These are phyloP conservation scores for Rallus limicola DNA, from an alignment of 2,113 vertebrate species.

Conservation along the genomic window DNA sequence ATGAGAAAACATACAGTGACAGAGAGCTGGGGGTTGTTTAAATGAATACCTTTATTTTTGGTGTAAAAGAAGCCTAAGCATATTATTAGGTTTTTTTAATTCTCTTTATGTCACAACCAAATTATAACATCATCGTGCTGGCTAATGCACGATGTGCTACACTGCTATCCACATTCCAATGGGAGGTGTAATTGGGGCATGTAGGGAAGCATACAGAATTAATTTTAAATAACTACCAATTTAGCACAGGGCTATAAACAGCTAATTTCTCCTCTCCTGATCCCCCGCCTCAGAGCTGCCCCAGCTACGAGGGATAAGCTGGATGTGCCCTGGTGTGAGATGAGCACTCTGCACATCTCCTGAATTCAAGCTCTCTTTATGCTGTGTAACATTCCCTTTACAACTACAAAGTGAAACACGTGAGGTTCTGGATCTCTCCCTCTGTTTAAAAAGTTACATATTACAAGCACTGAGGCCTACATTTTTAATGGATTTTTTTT, in stretches of 20 bases:
- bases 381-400: neutral
- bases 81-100: neutral
- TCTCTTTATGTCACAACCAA: neutral
- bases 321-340: neutral
- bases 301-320: neutral
- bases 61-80: neutral
- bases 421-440: neutral
- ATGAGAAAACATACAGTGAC: neutral
- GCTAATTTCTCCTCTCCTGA: neutral
- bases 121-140: neutral
- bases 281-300: neutral
- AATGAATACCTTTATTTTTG: neutral
- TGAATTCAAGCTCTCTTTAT: neutral
- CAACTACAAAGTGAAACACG: neutral
- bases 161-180: neutral
- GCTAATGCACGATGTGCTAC: fast-evolving
- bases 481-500: neutral
- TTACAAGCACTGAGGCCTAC: fast-evolving
- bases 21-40: neutral
- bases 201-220: neutral
- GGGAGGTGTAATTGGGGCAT: neutral
- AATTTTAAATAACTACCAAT: neutral
- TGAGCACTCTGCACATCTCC: fast-evolving
- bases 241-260: neutral
- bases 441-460: neutral